Conservation (phyloP, 2,113 vertebrate genomes). For the Felis chaus region DNA sequence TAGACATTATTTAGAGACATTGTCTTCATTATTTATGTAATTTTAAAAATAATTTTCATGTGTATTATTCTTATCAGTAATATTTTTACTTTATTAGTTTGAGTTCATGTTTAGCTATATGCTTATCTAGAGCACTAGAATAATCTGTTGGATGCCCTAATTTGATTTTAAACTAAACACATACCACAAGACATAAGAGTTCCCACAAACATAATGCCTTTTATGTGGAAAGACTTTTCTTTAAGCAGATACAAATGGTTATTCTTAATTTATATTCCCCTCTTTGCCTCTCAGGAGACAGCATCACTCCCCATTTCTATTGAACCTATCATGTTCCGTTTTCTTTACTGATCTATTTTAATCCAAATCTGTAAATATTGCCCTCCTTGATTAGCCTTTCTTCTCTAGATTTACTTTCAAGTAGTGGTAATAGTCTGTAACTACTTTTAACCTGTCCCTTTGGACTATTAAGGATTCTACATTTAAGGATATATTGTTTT, state of each 20-base stretch:
- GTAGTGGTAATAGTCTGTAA: constrained; percentile 58
- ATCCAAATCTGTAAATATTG: constrained; percentile 74
- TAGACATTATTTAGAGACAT: neutral
- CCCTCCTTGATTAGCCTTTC: constrained; percentile 61
- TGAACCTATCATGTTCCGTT: constrained; percentile 43
- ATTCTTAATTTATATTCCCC: neutral
- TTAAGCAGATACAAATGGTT: constrained; percentile 12
- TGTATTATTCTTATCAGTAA: neutral
- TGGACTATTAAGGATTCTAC: constrained; percentile 44
- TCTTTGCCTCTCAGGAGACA: neutral
- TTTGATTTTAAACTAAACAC: constrained; percentile 8
- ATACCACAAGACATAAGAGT: neutral
- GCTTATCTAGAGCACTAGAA: neutral
- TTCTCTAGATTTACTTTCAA: constrained; percentile 67
- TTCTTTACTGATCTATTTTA: constrained; percentile 67
- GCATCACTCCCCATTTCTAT: neutral
- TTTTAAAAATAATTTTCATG: neutral
- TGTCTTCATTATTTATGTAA: neutral
- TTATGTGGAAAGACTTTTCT: neutral
- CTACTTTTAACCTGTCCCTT: constrained; percentile 65
- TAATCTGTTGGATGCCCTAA: neutral
- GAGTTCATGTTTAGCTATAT: neutral
- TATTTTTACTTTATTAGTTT: constrained; percentile 35
- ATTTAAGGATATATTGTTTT: constrained; percentile 67
- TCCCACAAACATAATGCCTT: neutral